Percentiles rank a stretch among this genome's conserved stretches.
These are phyloP conservation scores for Pyrrhia umbra DNA, from an alignment of 2,888 invertebrate genomes.

Conservation along the genomic window DNA sequence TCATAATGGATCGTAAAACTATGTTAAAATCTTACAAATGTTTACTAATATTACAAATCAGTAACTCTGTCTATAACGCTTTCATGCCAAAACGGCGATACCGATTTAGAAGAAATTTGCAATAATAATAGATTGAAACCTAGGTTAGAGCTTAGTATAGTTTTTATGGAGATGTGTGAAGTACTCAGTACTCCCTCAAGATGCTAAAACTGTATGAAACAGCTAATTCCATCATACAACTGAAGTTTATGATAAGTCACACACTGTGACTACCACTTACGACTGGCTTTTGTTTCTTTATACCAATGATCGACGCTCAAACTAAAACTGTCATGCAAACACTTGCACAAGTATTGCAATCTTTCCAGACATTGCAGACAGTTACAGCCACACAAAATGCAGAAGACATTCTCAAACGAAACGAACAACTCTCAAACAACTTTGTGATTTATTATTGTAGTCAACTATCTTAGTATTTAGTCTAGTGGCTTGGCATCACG, in stretches of 20 bases:
- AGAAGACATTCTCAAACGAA: constrained; percentile 60
- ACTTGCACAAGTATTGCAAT: constrained; percentile 47
- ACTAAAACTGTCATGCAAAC: constrained; percentile 33
- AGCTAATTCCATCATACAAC: not conserved
- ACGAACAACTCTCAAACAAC: constrained; percentile 70
- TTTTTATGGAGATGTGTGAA: no score
- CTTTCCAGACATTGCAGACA: constrained; percentile 52
- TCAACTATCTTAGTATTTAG: constrained; percentile 83
- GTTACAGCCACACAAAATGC: constrained; percentile 52
- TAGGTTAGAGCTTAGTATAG: no score
- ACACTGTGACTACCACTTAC: not conserved
- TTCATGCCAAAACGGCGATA: no score
- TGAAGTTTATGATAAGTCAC: not conserved
- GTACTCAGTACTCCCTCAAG: no score
- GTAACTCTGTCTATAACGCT: no score
- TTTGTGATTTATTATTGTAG: constrained; percentile 83
- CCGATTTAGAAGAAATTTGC: no score
- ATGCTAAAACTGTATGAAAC: no score
- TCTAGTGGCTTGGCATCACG: constrained; percentile 77
- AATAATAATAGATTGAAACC: no score
- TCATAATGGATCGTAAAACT: no score
- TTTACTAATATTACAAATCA: no score
- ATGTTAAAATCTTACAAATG: no score
- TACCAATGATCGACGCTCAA: constrained; percentile 20
- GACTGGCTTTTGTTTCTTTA: not conserved